Base-by-base conservation (phyloP, 2,888 invertebrate species). In the Anarsia innoxiella region DNA sequence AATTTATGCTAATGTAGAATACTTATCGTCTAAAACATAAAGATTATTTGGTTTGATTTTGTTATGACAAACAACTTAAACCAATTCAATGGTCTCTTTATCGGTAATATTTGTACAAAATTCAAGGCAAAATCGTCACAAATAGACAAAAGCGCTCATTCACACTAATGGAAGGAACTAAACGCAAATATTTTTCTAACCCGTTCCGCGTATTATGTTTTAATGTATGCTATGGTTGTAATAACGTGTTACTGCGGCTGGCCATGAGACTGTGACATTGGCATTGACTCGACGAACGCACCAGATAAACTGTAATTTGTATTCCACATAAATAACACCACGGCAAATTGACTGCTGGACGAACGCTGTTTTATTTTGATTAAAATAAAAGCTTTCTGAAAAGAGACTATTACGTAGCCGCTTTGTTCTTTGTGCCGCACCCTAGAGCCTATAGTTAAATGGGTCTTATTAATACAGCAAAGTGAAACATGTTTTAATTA, bases 191-290 rank as follows among this genome's bases (percentile, higher is more conserved):
- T n/a, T n/a, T n/a, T n/a, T n/a, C n/a, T n/a, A n/a, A n/a, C n/a
- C n/a, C n/a, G n/a, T n/a, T n/a, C n/a, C n/a, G n/a, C n/a, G n/a
- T n/a, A 13, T 14, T 11, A 8, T 25, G 19, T 28, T 29, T 37
- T 26, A 30, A 37, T 23, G 13, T 14, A 30, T 30, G 9, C 23
- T 30, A 28, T 15, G 4, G 14, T 16, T 13, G 37, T 11, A 38
- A 48, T 42, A 49, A 48, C 38, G n/a, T n/a, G n/a, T n/a, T 37
- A 46, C 39, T 47, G 34, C 45, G 42, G 47, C 41, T 46, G 47
- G 42, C 67, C 68, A 55, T 61, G 64, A 64, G 57, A 53, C 53
- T 35, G 39, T 60, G 66, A 61, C 66, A 66, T 68, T 67, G 66
- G 53, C 64, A 62, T 55, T 59, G 58, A 60, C 56, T 51, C 49